Percentiles rank a stretch among this genome's conserved stretches.
These are phyloP conservation scores for Eublepharis macularius DNA, from an alignment of 2,113 vertebrate species.

Conservation along the genomic window DNA sequence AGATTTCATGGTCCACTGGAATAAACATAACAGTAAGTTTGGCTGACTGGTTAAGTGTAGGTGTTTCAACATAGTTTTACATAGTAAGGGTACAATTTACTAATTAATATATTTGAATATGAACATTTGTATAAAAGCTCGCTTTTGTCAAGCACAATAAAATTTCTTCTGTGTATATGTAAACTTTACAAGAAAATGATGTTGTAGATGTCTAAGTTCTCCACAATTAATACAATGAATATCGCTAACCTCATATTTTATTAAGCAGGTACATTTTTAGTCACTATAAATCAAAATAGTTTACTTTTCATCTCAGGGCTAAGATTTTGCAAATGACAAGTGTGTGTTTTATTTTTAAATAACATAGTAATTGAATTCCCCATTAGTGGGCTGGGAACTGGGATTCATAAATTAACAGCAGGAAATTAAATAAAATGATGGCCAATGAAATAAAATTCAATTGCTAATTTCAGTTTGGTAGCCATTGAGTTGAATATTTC, in stretches of 20 bases:
- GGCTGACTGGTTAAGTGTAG: conserved; percentile 55
- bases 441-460: neutral
- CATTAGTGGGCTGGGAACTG: no score
- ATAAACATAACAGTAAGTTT: conserved; percentile 59
- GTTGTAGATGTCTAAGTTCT: conserved; percentile 13
- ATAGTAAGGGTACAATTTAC: conserved; percentile 38
- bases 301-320: neutral
- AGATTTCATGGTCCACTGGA: conserved; percentile 70
- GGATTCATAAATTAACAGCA: no score
- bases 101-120: conserved; percentile 50
- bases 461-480: neutral
- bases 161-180: conserved; percentile 32
- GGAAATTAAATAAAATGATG: neutral
- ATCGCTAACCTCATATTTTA: conserved; percentile 25
- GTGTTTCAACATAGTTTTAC: conserved; percentile 41
- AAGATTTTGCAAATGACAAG: conserved; percentile 18
- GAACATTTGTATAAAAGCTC: conserved; percentile 39
- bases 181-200: conserved; percentile 35
- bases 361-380: no score
- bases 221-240: conserved; percentile 28
- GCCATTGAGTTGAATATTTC: neutral
- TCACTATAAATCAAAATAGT: neutral
- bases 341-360: neutral
- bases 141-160: conserved; percentile 53
- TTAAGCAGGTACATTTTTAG: conserved; percentile 21